A percentile compares a stretch with the other conserved stretches of the same genome.
Evolutionary conservation across 1,140 invertebrate genomes (phyloP).

Genomic region (Hyposmocoma kahamanoa): DNA sequence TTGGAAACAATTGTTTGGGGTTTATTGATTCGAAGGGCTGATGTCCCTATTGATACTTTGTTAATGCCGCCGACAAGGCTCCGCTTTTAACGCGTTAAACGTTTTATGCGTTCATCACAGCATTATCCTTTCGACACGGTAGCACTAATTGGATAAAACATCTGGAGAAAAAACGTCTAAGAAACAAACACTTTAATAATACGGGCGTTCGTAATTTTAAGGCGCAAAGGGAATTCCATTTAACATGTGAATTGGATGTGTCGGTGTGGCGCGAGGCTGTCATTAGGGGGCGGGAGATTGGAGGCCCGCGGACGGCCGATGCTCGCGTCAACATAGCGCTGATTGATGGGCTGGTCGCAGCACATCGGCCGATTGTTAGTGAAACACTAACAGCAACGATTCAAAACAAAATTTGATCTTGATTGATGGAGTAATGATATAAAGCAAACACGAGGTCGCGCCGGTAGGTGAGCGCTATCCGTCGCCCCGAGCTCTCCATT

Average conservation of each 20-base stretch:
- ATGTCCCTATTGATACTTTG: conserved; percentile 24
- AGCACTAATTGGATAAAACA: conserved; percentile 71
- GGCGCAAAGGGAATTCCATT: conserved; percentile 68
- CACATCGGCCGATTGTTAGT: conserved; percentile 53
- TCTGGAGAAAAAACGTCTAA: conserved; percentile 60
- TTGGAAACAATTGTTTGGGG: no score
- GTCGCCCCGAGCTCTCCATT: conserved; percentile 29
- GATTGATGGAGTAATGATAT: conserved; percentile 70
- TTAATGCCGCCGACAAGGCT: conserved; percentile 38
- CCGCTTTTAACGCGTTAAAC: conserved; percentile 61
- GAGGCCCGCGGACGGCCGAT: not conserved
- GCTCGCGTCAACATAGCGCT: conserved; percentile 1
- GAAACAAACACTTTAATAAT: conserved; percentile 71
- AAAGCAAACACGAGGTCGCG: conserved; percentile 50
- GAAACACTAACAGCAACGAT: conserved; percentile 66
- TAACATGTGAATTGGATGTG: conserved; percentile 71
- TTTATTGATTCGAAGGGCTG: conserved; percentile 1
- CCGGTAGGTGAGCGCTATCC: conserved; percentile 25
- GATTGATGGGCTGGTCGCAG: conserved; percentile 11
- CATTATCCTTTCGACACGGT: conserved; percentile 73
- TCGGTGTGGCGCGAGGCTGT: conserved; percentile 51
- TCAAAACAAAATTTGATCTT: conserved; percentile 66
- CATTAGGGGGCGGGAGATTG: conserved; percentile 37
- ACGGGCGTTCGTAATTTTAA: conserved; percentile 57
- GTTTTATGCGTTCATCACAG: conserved; percentile 61